Percentiles rank a stretch among this genome's conserved stretches.
Conservation (phyloP, 2,888 invertebrate species). For the Laspeyria flexula region DNA sequence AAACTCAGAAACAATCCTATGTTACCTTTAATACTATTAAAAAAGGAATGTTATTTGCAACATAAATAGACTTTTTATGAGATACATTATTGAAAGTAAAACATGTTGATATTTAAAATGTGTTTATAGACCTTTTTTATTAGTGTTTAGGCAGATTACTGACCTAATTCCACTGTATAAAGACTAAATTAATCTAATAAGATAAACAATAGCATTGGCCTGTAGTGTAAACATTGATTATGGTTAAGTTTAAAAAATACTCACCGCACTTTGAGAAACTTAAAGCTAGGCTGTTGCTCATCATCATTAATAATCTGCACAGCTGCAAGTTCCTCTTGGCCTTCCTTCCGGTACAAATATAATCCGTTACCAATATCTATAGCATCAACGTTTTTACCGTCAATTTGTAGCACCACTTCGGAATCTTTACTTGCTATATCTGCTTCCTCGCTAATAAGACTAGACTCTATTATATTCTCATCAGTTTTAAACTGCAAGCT, state of each 20-base stretch:
- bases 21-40: too few relatives aligned
- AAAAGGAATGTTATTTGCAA: too few relatives aligned
- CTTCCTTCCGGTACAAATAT: constrained; percentile 77
- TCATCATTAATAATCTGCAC: constrained; percentile 76
- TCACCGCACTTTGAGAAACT: constrained; percentile 83
- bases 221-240: neutral
- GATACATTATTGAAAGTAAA: too few relatives aligned
- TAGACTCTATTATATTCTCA: constrained; percentile 49
- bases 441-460: constrained; percentile 53
- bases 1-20: too few relatives aligned
- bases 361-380: constrained; percentile 81
- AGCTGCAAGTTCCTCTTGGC: constrained; percentile 76
- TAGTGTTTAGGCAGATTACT: neutral
- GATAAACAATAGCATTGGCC: neutral
- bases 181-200: neutral
- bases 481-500: constrained; percentile 48
- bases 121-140: neutral
- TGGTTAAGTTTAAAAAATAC: constrained; percentile 27
- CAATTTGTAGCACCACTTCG: constrained; percentile 78
- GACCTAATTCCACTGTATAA: neutral
- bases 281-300: constrained; percentile 71
- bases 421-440: constrained; percentile 69
- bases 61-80: too few relatives aligned
- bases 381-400: constrained; percentile 81
- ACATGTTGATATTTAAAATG: too few relatives aligned